Evolutionary conservation across 2,113 vertebrate species (phyloP), one percentile per base, ranked within the genome.

Genomic region (Tetrax tetrax): DNA sequence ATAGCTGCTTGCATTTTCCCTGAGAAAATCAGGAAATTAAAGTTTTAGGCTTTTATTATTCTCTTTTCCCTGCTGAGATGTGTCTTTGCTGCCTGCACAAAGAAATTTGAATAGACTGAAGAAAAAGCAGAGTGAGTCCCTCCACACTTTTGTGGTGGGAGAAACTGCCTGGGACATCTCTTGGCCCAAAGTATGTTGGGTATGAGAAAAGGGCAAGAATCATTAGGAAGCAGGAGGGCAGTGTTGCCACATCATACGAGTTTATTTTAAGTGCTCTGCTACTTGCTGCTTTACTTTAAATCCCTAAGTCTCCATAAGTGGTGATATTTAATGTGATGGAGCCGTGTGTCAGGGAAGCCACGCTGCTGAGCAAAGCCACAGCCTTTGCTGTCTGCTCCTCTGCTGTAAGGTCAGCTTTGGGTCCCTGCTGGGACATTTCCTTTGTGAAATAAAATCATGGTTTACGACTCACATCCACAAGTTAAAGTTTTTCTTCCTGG

Each of bases 181-280:
- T 54, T 37, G 17, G 33, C 18, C 37, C 29, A 4, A 38, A 31
- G 12, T 27, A 5, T 1, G 37, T 2, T 5, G 66, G n/a, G 5
- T 7, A 4, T 14, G 41, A 87, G 35, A 14, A 63, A 22, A 89
- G 80, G 51, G 43, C 51, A 87, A 64, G 31, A 76, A 63, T 70
- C 15, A 3, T 15, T 70, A 8, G 60, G 91, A 96, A 96, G 96
- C 91, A 93, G 90, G 96, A 97, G 93, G 96, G 96, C 96, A 96
- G 95, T 96, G 93, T 96, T 97, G 96, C 94, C 74, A 54, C 94
- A 4, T 35, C 3, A 2, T 12, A 47, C 0, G 47, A 89, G 7
- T 64, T 76, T 53, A 28, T 53, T 72, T 28, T 38, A 19, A 9
- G 27, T 2, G 16, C 54, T 66, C 47, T 28, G 64, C 3, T 8